phyloP scores from a whole-genome alignment of 2,113 vertebrate genomes.

The Zosterops pallidus region DNA sequence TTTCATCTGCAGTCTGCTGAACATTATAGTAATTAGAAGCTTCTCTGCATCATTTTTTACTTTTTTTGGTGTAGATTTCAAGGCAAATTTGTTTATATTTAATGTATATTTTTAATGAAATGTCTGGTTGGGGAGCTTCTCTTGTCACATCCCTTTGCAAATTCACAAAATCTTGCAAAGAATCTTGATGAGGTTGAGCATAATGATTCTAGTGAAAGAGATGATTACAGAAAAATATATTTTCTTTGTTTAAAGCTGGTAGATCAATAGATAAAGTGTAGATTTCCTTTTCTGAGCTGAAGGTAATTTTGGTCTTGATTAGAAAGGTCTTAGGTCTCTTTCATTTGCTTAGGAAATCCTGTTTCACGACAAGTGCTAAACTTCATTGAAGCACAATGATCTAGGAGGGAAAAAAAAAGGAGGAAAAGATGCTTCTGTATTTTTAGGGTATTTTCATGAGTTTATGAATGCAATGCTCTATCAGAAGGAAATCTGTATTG shows the following conservation, averaged over 20 bases:
- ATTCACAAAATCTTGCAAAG: background rate
- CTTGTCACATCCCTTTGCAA: background rate
- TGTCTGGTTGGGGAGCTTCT: background rate
- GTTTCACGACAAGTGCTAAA: background rate
- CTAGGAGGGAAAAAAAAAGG: background rate
- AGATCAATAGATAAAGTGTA: background rate
- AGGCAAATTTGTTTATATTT: background rate
- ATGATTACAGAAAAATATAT: background rate
- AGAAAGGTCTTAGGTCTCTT: background rate
- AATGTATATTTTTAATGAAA: background rate
- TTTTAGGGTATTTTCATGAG: background rate
- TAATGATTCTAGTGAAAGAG: background rate
- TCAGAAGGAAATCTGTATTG: background rate
- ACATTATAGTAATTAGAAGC: background rate
- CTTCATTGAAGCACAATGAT: background rate
- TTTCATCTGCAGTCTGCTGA: background rate
- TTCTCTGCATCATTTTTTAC: background rate
- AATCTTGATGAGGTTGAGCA: background rate
- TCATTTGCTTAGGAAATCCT: background rate
- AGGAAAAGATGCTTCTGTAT: accelerated
- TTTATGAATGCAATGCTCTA: background rate
- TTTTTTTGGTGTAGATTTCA: background rate
- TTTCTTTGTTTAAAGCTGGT: background rate
- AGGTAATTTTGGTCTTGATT: background rate
- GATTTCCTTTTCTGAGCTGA: background rate